Evolutionary conservation across 2,113 vertebrate genomes (phyloP).

Genomic region (Gobio gobio): DNA sequence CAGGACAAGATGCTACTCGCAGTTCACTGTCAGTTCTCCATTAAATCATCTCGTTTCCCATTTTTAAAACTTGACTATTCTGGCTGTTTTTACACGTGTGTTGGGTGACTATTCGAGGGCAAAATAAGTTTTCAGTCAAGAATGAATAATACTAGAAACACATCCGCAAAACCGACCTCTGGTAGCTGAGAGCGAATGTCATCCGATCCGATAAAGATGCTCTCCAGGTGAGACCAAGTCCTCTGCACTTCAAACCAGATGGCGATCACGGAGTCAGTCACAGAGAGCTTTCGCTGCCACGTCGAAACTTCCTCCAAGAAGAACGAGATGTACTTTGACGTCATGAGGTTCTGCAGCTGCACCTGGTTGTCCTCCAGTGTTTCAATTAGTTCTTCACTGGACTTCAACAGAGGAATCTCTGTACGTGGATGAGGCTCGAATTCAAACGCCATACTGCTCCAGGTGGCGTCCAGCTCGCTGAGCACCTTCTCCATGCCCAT

Average conservation of each 20-base stretch:
- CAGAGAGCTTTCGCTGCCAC: constrained; percentile 91
- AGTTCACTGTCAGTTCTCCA: constrained; percentile 34
- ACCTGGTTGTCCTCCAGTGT: constrained; percentile 96
- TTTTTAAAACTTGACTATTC: background rate
- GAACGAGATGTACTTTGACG: constrained; percentile 86
- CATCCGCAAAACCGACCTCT: constrained; percentile 75
- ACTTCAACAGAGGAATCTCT: constrained; percentile 77
- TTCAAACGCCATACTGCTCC: constrained; percentile 86
- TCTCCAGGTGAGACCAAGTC: constrained; percentile 92
- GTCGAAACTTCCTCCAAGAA: constrained; percentile 90
- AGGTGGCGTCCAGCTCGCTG: constrained; percentile 80
- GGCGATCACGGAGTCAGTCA: constrained; percentile 80
- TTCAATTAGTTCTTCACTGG: constrained; percentile 87
- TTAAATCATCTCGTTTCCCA: constrained; percentile 35
- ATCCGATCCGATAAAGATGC: constrained; percentile 94
- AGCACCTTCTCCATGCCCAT: constrained; percentile 87
- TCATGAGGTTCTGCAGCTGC: constrained; percentile 93
- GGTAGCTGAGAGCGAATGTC: constrained; percentile 93
- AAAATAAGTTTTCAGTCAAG: background rate
- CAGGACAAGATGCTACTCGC: constrained; percentile 33
- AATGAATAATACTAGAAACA: background rate
- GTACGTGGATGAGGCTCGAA: constrained; percentile 85
- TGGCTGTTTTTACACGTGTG: background rate
- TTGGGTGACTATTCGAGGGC: background rate
- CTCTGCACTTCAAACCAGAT: constrained; percentile 94